phyloP scores from a whole-genome alignment of 2,797 vertebrate genomes.

The Calcarius lapponicus region DNA sequence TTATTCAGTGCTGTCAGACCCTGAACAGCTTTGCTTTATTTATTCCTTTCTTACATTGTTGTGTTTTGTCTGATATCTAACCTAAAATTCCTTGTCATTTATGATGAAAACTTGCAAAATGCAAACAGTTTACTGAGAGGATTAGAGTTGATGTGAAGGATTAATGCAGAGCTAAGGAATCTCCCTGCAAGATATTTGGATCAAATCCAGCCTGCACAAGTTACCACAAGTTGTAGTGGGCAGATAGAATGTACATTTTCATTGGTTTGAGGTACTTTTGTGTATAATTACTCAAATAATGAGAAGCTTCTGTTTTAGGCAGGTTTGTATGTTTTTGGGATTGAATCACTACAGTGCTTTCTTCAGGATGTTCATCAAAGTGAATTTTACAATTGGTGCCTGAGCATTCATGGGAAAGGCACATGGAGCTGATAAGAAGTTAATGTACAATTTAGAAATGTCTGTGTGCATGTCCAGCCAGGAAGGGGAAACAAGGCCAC shows the following conservation, averaged over 20 bases:
- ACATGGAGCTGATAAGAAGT: not conserved
- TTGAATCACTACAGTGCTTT: not conserved
- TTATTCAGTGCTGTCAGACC: slow-evolving; percentile 44
- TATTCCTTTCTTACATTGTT: slow-evolving; percentile 40
- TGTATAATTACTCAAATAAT: not conserved
- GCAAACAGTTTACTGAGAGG: slow-evolving; percentile 65
- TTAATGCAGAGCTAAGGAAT: slow-evolving; percentile 64
- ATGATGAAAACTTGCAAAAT: slow-evolving; percentile 52
- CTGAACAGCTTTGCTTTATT: slow-evolving; percentile 54
- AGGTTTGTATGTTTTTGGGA: not conserved
- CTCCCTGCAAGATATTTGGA: slow-evolving; percentile 55
- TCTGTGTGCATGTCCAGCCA: not conserved
- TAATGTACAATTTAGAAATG: not conserved
- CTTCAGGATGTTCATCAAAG: not conserved
- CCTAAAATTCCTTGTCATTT: slow-evolving; percentile 65
- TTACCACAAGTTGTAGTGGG: slow-evolving; percentile 28
- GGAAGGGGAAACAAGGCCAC: not conserved
- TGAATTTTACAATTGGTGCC: not conserved
- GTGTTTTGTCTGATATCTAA: slow-evolving; percentile 56
- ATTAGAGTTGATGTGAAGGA: slow-evolving; percentile 60
- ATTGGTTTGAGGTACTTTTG: not conserved
- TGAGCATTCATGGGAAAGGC: not conserved
- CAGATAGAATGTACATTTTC: not conserved
- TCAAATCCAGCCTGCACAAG: slow-evolving; percentile 40
- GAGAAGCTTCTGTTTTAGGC: not conserved